phyloP scores from a whole-genome alignment of 2,113 vertebrate genomes.

The Strigops habroptila region DNA sequence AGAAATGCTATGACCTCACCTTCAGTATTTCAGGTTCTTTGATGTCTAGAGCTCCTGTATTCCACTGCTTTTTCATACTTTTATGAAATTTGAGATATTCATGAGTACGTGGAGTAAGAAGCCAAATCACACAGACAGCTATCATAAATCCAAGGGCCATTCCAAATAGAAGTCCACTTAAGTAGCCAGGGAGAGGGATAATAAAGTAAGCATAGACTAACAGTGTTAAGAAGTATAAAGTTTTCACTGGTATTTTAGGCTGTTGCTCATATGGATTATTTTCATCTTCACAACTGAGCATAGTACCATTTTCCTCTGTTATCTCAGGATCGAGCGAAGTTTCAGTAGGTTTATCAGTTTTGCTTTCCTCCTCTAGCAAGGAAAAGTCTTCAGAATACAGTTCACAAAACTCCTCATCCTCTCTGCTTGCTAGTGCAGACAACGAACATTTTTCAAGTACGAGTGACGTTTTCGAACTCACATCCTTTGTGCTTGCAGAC shows the following conservation, averaged over 20 bases:
- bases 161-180: conserved; percentile 86
- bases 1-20: conserved; percentile 71
- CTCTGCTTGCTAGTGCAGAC: conserved; percentile 90
- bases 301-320: conserved; percentile 58
- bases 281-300: conserved; percentile 79
- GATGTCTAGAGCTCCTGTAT: conserved; percentile 82
- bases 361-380: conserved; percentile 80
- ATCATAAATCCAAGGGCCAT: conserved; percentile 88
- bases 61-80: conserved; percentile 65
- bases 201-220: conserved; percentile 90
- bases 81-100: conserved; percentile 60
- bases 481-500: conserved; percentile 66
- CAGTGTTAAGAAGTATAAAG: conserved; percentile 82
- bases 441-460: conserved; percentile 90
- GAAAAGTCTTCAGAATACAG: conserved; percentile 92
- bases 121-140: conserved; percentile 89
- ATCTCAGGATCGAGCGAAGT: conserved; percentile 29
- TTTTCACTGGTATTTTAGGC: conserved; percentile 79
- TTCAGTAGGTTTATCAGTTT: conserved; percentile 64
- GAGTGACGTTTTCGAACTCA: conserved; percentile 73
- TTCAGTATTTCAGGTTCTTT: conserved; percentile 91
- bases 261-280: conserved; percentile 64
- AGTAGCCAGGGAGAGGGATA: conserved; percentile 86
- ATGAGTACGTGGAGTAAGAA: conserved; percentile 79
- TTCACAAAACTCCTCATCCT: conserved; percentile 96